Evolutionary conservation across 2,113 vertebrate species (phyloP).

Genomic region (Periophthalmodon schlosseri): DNA sequence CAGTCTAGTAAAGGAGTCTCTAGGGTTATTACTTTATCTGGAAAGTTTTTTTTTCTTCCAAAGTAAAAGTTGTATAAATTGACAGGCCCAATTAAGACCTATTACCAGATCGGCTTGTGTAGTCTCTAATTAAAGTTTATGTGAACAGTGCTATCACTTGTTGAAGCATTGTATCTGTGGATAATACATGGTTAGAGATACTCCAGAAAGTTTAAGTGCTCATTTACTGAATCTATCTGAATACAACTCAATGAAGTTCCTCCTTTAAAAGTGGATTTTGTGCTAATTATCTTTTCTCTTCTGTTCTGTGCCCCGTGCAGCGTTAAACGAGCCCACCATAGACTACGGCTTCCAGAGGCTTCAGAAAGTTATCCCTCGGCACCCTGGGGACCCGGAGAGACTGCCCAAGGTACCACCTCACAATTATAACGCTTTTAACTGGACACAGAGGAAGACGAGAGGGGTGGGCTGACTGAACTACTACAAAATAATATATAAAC

Average conservation of each 20-base stretch:
- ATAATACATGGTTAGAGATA: slow-evolving; percentile 7
- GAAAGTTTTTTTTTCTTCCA: not conserved
- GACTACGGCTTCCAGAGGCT: slow-evolving; percentile 97
- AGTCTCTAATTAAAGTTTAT: slow-evolving; percentile 10
- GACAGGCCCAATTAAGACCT: slow-evolving; percentile 4
- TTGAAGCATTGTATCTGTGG: not conserved
- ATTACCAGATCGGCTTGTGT: slow-evolving; percentile 5
- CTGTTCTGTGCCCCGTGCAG: slow-evolving; percentile 67
- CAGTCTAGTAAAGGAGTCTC: not conserved
- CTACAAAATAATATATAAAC: not conserved
- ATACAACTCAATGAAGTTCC: slow-evolving; percentile 6
- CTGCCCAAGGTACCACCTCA: slow-evolving; percentile 87
- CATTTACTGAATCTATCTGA: slow-evolving; percentile 5
- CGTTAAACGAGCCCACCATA: slow-evolving; percentile 96
- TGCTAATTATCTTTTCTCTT: slow-evolving; percentile 14
- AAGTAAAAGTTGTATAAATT: slow-evolving; percentile 4
- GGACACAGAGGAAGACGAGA: not conserved
- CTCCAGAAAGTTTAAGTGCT: slow-evolving; percentile 4
- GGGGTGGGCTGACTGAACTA: not conserved
- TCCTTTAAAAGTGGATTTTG: slow-evolving; percentile 9
- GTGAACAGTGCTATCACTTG: not conserved
- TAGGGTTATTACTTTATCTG: slow-evolving; percentile 1
- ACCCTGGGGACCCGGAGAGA: slow-evolving; percentile 93
- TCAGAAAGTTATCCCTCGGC: slow-evolving; percentile 95
- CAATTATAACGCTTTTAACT: not conserved